phyloP scores from a whole-genome alignment of 2,888 invertebrate genomes.

The Melikaiella ostensackeni region DNA sequence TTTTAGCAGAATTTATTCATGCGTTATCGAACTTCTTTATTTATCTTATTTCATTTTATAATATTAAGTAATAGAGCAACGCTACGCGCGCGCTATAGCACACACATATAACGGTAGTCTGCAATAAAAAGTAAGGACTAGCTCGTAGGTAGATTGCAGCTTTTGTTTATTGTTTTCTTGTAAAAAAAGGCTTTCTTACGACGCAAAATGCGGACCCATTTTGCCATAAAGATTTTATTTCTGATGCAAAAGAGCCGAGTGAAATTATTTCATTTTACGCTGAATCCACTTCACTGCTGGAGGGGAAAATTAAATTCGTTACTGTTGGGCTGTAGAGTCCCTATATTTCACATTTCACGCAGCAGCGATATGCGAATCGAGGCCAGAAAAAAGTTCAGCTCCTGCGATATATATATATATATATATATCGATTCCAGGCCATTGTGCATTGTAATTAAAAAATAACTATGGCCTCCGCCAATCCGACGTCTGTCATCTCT shows the following conservation, averaged over 20 bases:
- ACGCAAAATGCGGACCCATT: neutral
- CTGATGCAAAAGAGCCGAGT: neutral
- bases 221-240: neutral
- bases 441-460: conserved; percentile 56
- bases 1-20: too few species aligned
- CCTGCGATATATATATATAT: conserved; percentile 1
- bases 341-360: neutral
- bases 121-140: too few species aligned
- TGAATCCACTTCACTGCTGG: neutral
- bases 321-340: neutral
- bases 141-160: neutral
- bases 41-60: too few species aligned
- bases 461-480: conserved; percentile 53
- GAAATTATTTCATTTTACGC: neutral
- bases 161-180: conserved; percentile 4
- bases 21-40: too few species aligned
- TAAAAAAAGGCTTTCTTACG: neutral
- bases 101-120: too few species aligned
- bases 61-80: too few species aligned
- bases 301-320: conserved; percentile 24
- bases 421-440: conserved; percentile 55
- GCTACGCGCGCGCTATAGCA: too few species aligned
- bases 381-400: conserved; percentile 9
- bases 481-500: neutral
- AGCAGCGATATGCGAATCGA: conserved; percentile 19